Conservation (phyloP, 2,797 vertebrate species). For the Mastacembelus armatus region DNA sequence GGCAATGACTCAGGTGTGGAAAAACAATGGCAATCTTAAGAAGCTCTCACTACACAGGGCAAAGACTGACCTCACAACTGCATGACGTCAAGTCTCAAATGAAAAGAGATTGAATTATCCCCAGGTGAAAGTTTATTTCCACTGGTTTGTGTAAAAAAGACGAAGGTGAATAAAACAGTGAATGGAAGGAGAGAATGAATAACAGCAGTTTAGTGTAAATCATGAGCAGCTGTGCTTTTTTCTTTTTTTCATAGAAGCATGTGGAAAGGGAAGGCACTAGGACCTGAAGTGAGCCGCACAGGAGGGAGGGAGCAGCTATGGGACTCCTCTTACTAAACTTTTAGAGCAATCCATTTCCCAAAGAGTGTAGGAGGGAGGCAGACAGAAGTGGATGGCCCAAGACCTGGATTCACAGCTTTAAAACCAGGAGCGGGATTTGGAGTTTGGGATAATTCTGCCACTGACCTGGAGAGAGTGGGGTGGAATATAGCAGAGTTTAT, state of each 20-base stretch:
- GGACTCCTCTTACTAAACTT: constrained; percentile 80
- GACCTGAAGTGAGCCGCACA: constrained; percentile 70
- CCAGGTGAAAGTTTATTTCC: constrained; percentile 30
- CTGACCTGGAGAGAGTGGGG: constrained; percentile 59
- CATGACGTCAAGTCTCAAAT: constrained; percentile 18
- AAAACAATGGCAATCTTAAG: constrained; percentile 11
- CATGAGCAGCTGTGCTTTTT: constrained; percentile 41
- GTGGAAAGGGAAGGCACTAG: constrained; percentile 79
- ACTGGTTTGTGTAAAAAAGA: constrained; percentile 1
- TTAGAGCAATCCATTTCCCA: constrained; percentile 84
- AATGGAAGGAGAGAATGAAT: constrained; percentile 47
- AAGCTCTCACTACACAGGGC: constrained; percentile 18
- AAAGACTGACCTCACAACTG: constrained; percentile 3
- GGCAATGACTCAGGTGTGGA: constrained; percentile 45
- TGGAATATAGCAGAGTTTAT: constrained; percentile 76
- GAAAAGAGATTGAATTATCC: constrained; percentile 34
- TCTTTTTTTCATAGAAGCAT: constrained; percentile 1
- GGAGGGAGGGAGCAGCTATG: constrained; percentile 75
- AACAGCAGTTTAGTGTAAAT: constrained; percentile 47
- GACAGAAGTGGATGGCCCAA: constrained; percentile 75
- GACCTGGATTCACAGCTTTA: constrained; percentile 76
- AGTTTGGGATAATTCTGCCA: constrained; percentile 72
- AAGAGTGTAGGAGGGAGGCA: constrained; percentile 80
- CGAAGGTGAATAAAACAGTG: constrained; percentile 1
- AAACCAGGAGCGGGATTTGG: constrained; percentile 69